Base-by-base conservation (phyloP, 2,888 invertebrate species). In the Platycnemis pennipes region DNA sequence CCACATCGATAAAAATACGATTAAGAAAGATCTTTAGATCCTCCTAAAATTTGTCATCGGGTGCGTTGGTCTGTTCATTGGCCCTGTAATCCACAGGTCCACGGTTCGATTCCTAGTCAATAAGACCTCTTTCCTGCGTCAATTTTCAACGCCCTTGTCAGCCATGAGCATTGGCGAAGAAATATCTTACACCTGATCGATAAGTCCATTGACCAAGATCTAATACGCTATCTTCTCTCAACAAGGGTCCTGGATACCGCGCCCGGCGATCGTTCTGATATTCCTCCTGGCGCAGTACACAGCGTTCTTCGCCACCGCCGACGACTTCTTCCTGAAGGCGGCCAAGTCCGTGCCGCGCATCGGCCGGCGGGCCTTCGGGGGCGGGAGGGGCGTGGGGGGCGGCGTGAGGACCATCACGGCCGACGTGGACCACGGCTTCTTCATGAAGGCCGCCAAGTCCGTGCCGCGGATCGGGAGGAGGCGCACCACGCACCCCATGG, bases 301-400 rank as follows among this genome's bases (percentile, higher is more conserved):
- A 86, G 45, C 94, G 37, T 44, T 49, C 42, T 85, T 77, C 26
- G 94, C 91, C 37, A 22, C 56, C 53, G 94, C 94, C 69, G 94
- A 94, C 45, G 94, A 96, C 95, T 97, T 97, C 95, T 97, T 97
- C 95, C 95, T 97, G 95, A 97, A 97, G 95, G 96, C 96, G 13
- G 96, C 97, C 8, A 97, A 97, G 95, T 96, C 96, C 0, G 97
- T 97, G 2, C 97, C 97, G 0, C 95, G 97, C 94, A 96, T 97
- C 95, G 97, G 97, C 46, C 95, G 97, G 94, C 95, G 96, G 94
- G 96, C 96, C 31, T 44, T 95, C 95, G 37, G 95, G 94, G 42
- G 95, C 94, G 63, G 95, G 94, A 91, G 91, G 63, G 69, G 63
- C 22, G 44, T 42, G 4, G 91, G 91, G 16, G 89, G 89, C 19